Conservation (phyloP, 2,888 invertebrate species). For the Mesorhabditis sp. region DNA sequence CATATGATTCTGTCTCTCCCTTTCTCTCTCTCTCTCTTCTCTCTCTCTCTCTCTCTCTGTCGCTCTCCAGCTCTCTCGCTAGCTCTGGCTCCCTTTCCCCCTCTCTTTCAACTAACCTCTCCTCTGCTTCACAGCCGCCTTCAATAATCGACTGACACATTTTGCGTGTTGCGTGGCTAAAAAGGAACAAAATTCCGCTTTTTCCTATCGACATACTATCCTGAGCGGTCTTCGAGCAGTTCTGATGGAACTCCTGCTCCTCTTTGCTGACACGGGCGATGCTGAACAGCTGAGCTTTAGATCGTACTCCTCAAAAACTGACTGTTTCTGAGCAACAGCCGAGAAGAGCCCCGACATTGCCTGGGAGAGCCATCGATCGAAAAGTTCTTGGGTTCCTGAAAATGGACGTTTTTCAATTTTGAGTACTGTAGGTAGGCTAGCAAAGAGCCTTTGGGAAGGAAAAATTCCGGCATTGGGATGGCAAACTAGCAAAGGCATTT, state of each 20-base stretch:
- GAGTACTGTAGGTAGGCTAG: no score
- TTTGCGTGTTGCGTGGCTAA: slow-evolving; percentile 39
- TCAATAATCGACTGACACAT: slow-evolving; percentile 38
- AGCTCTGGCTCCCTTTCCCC: not conserved
- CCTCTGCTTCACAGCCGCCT: slow-evolving; percentile 14
- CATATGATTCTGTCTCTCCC: not conserved
- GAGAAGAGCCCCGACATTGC: slow-evolving; percentile 51
- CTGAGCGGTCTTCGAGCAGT: slow-evolving; percentile 42
- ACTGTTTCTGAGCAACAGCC: slow-evolving; percentile 45
- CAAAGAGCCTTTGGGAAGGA: no score
- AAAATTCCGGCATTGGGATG: no score
- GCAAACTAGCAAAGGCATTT: no score
- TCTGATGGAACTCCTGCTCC: slow-evolving; percentile 19
- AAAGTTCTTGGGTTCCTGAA: slow-evolving; percentile 35
- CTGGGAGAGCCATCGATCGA: slow-evolving; percentile 52
- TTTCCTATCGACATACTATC: slow-evolving; percentile 8
- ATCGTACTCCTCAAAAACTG: slow-evolving; percentile 9
- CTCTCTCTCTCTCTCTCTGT: not conserved
- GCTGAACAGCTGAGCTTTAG: slow-evolving; percentile 12
- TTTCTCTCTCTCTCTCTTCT: not conserved
- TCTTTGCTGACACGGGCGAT: slow-evolving; percentile 18
- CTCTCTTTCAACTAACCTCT: slow-evolving; percentile 1
- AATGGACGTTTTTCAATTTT: not conserved
- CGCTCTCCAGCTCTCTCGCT: not conserved
- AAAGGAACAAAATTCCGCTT: not conserved